phyloP scores from a whole-genome alignment of 1,140 invertebrate genomes.

The Asobara japonica region DNA sequence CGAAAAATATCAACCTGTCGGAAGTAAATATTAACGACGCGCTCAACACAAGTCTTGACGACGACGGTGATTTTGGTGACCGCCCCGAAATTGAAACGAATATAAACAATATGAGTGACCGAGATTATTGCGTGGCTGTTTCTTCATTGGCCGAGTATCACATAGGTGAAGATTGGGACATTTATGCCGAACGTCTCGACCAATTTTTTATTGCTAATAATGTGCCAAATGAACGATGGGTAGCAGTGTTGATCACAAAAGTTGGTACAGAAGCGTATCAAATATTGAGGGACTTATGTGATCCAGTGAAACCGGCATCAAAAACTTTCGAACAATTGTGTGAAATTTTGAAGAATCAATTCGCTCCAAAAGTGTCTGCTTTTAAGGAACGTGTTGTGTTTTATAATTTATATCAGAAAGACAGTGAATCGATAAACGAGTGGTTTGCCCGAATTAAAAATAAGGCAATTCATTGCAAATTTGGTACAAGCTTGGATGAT shows the following conservation, averaged over 20 bases:
- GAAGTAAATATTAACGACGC: too few relatives aligned
- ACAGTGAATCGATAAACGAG: slow-evolving; percentile 30
- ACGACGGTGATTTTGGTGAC: not conserved
- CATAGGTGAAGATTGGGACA: slow-evolving; percentile 38
- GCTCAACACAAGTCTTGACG: too few relatives aligned
- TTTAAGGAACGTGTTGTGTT: slow-evolving; percentile 36
- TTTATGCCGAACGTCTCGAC: slow-evolving; percentile 34
- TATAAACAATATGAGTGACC: not conserved
- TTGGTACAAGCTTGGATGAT: slow-evolving; percentile 37
- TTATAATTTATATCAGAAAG: slow-evolving; percentile 30
- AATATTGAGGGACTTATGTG: too few relatives aligned
- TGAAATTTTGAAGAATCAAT: slow-evolving; percentile 38
- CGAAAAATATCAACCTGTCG: not conserved
- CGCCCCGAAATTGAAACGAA: not conserved
- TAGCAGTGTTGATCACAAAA: slow-evolving; percentile 36
- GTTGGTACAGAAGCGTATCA: slow-evolving; percentile 38
- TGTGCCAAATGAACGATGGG: slow-evolving; percentile 26
- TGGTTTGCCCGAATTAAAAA: slow-evolving; percentile 32
- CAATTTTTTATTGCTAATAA: slow-evolving; percentile 43
- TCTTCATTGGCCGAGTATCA: slow-evolving; percentile 35
- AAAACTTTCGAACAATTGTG: slow-evolving; percentile 37
- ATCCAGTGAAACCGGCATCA: slow-evolving; percentile 16
- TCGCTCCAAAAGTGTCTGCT: slow-evolving; percentile 34
- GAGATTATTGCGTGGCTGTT: not conserved
- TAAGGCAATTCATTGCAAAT: slow-evolving; percentile 32